Evolutionary conservation across 2,888 invertebrate species (phyloP).

Genomic region (Apodemia hepburni): DNA sequence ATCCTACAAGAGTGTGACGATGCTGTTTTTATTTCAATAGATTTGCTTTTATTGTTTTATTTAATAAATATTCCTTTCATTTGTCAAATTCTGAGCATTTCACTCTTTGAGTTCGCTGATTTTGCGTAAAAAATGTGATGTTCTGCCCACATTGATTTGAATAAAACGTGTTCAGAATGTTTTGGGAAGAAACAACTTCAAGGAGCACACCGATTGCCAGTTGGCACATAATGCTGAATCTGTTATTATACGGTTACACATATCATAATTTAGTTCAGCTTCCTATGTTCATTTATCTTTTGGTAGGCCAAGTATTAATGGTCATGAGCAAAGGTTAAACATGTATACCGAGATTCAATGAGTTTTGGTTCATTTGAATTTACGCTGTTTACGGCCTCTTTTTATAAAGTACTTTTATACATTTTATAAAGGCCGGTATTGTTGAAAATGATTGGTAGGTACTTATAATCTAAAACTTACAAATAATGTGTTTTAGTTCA

Average conservation of each 20-base stretch:
- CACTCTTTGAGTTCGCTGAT: constrained; percentile 15
- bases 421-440: no score
- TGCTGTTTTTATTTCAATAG: no score
- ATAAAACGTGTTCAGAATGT: constrained; percentile 30
- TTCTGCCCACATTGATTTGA: constrained; percentile 31
- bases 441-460: no score
- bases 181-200: constrained; percentile 28
- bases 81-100: constrained; percentile 17
- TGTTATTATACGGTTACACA: constrained; percentile 14
- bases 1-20: no score
- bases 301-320: constrained; percentile 11
- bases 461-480: no score
- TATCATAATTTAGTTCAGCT: constrained; percentile 14
- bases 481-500: no score
- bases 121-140: constrained; percentile 24
- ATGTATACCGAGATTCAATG: neutral
- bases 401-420: no score
- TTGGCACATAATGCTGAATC: constrained; percentile 33
- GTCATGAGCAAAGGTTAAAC: neutral
- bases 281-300: constrained; percentile 10
- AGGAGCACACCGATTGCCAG: constrained; percentile 33
- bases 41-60: no score
- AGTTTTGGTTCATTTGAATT: no score
- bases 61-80: neutral
- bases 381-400: no score